Evolutionary conservation across 2,113 vertebrate genomes (phyloP).

Genomic region (Leuciscus idus): DNA sequence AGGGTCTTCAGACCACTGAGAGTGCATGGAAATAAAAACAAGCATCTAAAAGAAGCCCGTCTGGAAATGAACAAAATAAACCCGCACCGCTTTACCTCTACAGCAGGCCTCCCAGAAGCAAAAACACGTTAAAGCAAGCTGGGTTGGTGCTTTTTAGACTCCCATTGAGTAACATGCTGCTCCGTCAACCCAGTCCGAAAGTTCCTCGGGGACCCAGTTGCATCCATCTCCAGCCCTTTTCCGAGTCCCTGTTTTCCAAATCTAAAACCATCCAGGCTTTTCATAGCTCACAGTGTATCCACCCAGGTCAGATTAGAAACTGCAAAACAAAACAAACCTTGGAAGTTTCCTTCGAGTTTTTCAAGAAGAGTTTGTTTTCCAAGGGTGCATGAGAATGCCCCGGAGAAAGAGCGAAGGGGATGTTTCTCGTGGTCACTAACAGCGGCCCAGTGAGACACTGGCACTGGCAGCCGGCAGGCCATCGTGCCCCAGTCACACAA

Average conservation of each 20-base stretch:
- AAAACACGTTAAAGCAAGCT: conserved; percentile 34
- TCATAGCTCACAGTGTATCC: conserved; percentile 35
- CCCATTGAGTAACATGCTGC: conserved; percentile 42
- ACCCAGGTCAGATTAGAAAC: conserved; percentile 20
- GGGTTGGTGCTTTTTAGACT: background rate
- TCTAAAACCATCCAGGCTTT: conserved; percentile 27
- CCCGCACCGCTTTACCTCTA: background rate
- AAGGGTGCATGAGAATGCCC: conserved; percentile 6
- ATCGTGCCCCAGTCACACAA: conserved; percentile 19
- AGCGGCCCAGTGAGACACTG: background rate
- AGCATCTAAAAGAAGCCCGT: conserved; percentile 36
- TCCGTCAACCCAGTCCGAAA: background rate
- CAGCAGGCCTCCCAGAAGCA: conserved; percentile 54
- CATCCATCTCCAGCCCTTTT: conserved; percentile 12
- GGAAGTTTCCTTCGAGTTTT: background rate
- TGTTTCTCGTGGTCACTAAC: background rate
- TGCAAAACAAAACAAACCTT: conserved; percentile 1
- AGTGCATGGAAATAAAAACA: conserved; percentile 47
- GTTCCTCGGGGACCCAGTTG: background rate
- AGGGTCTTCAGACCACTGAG: background rate
- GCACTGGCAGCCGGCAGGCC: conserved; percentile 1
- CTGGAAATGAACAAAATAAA: background rate
- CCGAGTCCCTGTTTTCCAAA: conserved; percentile 41
- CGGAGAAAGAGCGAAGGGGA: background rate
- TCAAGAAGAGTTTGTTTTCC: background rate